Evolutionary conservation across 2,797 vertebrate genomes (phyloP).

Genomic region (Enteromius paludinosus): DNA sequence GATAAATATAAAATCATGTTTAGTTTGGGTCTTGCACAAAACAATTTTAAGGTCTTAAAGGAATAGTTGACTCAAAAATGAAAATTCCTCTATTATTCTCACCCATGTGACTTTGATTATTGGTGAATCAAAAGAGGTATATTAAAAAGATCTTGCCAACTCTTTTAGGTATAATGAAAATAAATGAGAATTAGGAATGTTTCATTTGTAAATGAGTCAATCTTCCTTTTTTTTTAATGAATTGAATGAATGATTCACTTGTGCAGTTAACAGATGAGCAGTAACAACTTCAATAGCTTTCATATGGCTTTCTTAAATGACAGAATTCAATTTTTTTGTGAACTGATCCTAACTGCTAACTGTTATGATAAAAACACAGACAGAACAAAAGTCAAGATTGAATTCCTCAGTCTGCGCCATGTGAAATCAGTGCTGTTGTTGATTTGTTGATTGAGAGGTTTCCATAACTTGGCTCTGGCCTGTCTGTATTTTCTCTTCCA

Average conservation of each 20-base stretch:
- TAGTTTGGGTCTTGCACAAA: constrained; percentile 32
- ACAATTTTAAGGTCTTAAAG: constrained; percentile 39
- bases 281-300: neutral
- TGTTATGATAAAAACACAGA: constrained; percentile 10
- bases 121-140: neutral
- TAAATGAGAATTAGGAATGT: neutral
- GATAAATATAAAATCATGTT: constrained; percentile 28
- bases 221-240: neutral
- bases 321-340: neutral
- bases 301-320: neutral
- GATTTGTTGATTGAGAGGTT: constrained; percentile 23
- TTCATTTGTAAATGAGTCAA: neutral
- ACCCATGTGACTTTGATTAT: constrained; percentile 2
- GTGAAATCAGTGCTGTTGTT: constrained; percentile 4
- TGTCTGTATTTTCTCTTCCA: constrained; percentile 17
- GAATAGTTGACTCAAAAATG: constrained; percentile 12
- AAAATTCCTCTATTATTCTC: constrained; percentile 23
- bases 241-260: neutral
- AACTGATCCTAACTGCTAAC: constrained; percentile 14
- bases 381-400: constrained; percentile 9
- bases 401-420: constrained; percentile 22
- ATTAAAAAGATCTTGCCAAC: neutral
- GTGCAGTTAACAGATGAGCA: neutral
- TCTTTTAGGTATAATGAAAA: constrained; percentile 14
- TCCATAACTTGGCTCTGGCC: constrained; percentile 2